phyloP scores from a whole-genome alignment of 2,797 vertebrate species.

The Mustela erminea region DNA sequence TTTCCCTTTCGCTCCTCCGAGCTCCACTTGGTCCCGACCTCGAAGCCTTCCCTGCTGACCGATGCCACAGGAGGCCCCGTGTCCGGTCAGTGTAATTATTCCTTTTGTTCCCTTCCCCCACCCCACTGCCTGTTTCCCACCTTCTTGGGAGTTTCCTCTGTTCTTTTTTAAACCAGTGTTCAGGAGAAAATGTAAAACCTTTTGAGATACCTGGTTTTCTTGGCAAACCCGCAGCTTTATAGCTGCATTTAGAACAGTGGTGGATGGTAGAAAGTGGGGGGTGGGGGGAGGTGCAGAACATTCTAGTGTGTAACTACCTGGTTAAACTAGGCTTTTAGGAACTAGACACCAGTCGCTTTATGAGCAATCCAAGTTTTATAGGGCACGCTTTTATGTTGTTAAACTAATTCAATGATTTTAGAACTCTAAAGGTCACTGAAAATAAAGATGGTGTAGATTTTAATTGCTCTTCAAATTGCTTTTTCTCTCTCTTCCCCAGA shows the following conservation, averaged over 20 bases:
- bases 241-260: not conserved
- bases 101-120: not conserved
- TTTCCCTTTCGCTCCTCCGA: not conserved
- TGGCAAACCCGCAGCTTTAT: not conserved
- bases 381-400: not conserved
- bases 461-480: slow-evolving; percentile 23
- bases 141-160: not conserved
- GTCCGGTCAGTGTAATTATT: fast-evolving
- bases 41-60: not conserved
- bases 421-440: not conserved
- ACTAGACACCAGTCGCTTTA: not conserved
- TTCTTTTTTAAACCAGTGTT: not conserved
- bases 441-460: not conserved
- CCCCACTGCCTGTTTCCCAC: not conserved
- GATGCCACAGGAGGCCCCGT: not conserved
- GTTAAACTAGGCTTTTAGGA: not conserved
- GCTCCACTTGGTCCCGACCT: not conserved
- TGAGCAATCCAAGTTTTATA: not conserved
- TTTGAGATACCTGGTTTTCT: not conserved
- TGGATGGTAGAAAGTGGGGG: not conserved
- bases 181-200: not conserved
- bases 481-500: not conserved
- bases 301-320: not conserved
- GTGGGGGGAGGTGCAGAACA: fast-evolving
- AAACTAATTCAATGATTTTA: not conserved